phyloP scores from a whole-genome alignment of 2,888 invertebrate genomes.

The Julus scanicus region DNA sequence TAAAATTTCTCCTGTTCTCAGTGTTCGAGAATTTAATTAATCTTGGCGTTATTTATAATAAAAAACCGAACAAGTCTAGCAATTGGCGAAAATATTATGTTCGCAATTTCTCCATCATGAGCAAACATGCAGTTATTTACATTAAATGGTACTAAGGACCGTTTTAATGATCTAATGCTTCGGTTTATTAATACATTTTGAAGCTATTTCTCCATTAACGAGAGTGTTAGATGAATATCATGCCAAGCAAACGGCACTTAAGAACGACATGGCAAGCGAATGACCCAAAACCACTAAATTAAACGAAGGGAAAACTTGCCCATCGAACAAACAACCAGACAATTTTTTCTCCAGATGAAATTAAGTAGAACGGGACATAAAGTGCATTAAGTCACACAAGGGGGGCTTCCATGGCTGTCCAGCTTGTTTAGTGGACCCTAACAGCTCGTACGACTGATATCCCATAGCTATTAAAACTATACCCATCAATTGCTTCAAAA shows the following conservation, averaged over 20 bases:
- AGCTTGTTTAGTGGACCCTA: not conserved
- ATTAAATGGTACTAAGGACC: too few relatives aligned
- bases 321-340: slow-evolving; percentile 1
- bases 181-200: too few relatives aligned
- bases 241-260: not conserved
- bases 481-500: slow-evolving; percentile 7
- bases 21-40: not conserved
- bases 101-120: too few relatives aligned
- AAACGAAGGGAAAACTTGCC: not conserved
- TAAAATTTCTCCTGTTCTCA: not conserved
- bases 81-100: too few relatives aligned
- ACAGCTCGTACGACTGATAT: not conserved
- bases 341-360: not conserved
- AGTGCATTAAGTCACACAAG: not conserved
- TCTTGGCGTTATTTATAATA: not conserved
- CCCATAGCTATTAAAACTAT: slow-evolving; percentile 6
- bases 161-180: too few relatives aligned
- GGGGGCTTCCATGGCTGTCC: not conserved
- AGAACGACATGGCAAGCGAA: not conserved
- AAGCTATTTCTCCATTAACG: not conserved
- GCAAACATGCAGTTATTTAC: too few relatives aligned
- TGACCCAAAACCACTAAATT: not conserved
- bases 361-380: not conserved
- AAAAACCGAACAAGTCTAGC: too few relatives aligned
- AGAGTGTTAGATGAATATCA: not conserved